Conservation (phyloP, 2,888 invertebrate species). For the Sericinus montela region DNA sequence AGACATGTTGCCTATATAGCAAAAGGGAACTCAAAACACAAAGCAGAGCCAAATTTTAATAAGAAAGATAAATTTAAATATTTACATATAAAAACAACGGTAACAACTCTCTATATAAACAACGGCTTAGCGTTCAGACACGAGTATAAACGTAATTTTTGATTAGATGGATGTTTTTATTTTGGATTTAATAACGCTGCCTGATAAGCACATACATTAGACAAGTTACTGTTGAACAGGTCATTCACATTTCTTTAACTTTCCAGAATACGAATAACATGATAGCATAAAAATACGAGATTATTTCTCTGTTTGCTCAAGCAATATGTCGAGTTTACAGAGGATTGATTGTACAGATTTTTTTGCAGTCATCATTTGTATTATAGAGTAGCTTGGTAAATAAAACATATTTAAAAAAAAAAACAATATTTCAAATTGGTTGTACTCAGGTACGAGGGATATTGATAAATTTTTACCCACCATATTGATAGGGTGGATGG, state of each 20-base stretch:
- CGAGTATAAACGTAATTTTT: constrained; percentile 8
- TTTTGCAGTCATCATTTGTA: background rate
- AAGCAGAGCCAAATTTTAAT: too few species aligned
- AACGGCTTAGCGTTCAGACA: constrained; percentile 2
- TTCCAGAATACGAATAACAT: constrained; percentile 4
- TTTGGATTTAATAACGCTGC: constrained; percentile 7
- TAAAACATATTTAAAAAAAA: too few species aligned
- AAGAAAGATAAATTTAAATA: background rate
- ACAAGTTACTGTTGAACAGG: constrained; percentile 3
- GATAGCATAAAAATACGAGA: background rate
- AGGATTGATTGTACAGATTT: background rate
- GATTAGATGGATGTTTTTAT: constrained; percentile 16
- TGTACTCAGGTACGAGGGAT: too few species aligned
- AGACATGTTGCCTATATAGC: too few species aligned
- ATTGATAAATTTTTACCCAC: too few species aligned
- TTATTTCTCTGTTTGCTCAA: background rate
- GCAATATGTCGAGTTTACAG: too few species aligned
- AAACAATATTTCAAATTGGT: too few species aligned
- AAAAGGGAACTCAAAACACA: too few species aligned
- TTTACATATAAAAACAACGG: too few species aligned
- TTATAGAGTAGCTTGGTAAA: too few species aligned
- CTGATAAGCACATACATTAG: constrained; percentile 16
- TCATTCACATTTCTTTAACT: constrained; percentile 15
- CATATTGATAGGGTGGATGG: too few species aligned
- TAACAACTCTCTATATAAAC: background rate